phyloP scores from a whole-genome alignment of 2,797 vertebrate species.

The Liparis tanakae region DNA sequence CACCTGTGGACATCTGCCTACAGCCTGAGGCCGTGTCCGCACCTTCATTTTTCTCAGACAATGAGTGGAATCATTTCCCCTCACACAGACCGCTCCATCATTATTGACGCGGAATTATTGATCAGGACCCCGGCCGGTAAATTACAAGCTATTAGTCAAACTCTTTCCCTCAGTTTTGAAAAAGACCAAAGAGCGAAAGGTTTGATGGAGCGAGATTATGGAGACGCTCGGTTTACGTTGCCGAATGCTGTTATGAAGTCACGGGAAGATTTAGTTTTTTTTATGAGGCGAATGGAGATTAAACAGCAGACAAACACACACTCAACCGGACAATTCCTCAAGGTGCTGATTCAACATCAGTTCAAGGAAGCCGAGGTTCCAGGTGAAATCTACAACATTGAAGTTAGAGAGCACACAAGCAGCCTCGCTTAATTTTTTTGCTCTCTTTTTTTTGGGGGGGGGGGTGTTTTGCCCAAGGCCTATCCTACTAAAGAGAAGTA shows the following conservation, averaged over 20 bases:
- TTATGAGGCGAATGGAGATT: conserved; percentile 63
- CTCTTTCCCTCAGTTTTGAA: conserved; percentile 61
- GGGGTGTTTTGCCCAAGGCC: conserved; percentile 73
- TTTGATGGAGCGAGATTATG: conserved; percentile 54
- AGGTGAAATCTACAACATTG: conserved; percentile 76
- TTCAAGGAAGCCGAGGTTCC: conserved; percentile 72
- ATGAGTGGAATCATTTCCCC: conserved; percentile 77
- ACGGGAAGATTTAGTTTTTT: conserved; percentile 29
- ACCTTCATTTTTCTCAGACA: conserved; percentile 79
- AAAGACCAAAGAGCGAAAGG: conserved; percentile 16
- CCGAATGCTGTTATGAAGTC: conserved; percentile 7
- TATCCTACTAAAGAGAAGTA: conserved; percentile 85
- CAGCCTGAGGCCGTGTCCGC: conserved; percentile 61
- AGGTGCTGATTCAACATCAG: conserved; percentile 69
- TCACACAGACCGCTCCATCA: conserved; percentile 73
- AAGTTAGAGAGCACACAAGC: conserved; percentile 76
- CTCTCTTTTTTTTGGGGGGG: conserved; percentile 31
- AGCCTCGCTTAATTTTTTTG: conserved; percentile 77
- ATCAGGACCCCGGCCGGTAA: conserved; percentile 66
- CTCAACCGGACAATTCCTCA: conserved; percentile 36
- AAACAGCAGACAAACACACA: conserved; percentile 53
- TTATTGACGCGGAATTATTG: conserved; percentile 79
- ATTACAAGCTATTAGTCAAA: conserved; percentile 80
- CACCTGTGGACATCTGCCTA: conserved; percentile 76
- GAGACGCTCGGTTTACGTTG: conserved; percentile 22